A percentile compares a stretch with the other conserved stretches of the same genome.
Conservation (phyloP, 2,797 vertebrate species). For the Erithacus rubecula region DNA sequence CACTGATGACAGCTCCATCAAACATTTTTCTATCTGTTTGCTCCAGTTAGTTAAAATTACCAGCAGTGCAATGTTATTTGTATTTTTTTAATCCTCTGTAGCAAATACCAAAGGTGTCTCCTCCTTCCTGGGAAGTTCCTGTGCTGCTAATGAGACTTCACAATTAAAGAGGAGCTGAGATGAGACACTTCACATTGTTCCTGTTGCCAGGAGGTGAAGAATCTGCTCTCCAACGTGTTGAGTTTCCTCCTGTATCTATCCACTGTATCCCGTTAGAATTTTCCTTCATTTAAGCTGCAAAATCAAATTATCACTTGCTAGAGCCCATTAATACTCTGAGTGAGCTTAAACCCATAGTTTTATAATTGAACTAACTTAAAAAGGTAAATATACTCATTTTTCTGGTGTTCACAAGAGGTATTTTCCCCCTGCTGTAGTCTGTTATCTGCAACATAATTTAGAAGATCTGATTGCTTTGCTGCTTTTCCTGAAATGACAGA, state of each 20-base stretch:
- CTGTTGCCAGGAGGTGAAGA: neutral
- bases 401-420: neutral
- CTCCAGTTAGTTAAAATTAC: neutral
- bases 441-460: neutral
- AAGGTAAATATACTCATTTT: neutral
- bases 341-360: neutral
- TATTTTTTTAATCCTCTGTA: neutral
- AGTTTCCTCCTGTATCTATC: neutral
- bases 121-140: neutral
- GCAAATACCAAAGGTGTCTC: neutral
- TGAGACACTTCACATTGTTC: neutral
- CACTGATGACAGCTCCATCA: neutral
- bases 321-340: neutral
- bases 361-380: neutral
- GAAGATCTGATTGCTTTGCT: neutral
- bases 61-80: neutral
- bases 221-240: neutral
- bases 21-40: neutral
- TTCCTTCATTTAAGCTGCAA: neutral
- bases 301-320: neutral
- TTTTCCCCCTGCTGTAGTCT: neutral
- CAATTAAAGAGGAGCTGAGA: neutral
- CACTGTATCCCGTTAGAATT: neutral
- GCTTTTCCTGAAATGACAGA: neutral
- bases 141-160: constrained; percentile 20